A percentile compares a stretch with the other conserved stretches of the same genome.
Conservation (phyloP, 2,113 vertebrate species). For the Ailurus styani region DNA sequence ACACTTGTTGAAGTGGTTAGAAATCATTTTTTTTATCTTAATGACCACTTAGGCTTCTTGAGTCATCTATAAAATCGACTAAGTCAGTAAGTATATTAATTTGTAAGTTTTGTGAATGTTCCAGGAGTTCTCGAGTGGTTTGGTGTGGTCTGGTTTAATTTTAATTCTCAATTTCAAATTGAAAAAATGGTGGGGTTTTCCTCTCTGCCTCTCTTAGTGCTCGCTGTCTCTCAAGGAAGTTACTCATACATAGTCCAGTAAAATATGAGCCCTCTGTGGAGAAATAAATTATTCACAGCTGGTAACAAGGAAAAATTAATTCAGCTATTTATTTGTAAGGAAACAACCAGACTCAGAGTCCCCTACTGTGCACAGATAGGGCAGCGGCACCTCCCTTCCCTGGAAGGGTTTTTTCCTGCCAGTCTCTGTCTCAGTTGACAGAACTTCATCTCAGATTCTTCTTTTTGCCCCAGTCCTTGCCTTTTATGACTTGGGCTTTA, state of each 20-base stretch:
- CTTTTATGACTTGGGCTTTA: neutral
- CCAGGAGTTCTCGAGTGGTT: conserved; percentile 53
- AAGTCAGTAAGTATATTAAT: conserved; percentile 22
- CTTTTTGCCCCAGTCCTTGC: neutral
- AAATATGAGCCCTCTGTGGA: conserved; percentile 41
- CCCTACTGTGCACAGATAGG: neutral
- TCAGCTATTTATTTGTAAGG: conserved; percentile 48
- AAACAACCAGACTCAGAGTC: neutral
- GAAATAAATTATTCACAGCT: conserved; percentile 56
- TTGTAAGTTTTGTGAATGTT: conserved; percentile 9
- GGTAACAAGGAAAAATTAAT: conserved; percentile 46
- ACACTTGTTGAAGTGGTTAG: neutral
- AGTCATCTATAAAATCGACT: neutral
- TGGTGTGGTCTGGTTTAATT: conserved; percentile 62
- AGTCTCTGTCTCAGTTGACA: neutral
- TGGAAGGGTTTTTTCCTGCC: neutral
- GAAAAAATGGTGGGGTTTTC: conserved; percentile 41
- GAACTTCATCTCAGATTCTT: neutral
- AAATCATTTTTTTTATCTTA: neutral
- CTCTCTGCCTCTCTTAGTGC: neutral
- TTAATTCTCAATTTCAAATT: conserved; percentile 65
- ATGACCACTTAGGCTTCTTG: neutral
- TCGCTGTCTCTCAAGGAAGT: conserved; percentile 44
- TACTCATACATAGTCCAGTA: conserved; percentile 58
- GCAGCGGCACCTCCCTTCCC: neutral